Evolutionary conservation across 2,113 vertebrate genomes (phyloP).

Genomic region (Raja brachyura): DNA sequence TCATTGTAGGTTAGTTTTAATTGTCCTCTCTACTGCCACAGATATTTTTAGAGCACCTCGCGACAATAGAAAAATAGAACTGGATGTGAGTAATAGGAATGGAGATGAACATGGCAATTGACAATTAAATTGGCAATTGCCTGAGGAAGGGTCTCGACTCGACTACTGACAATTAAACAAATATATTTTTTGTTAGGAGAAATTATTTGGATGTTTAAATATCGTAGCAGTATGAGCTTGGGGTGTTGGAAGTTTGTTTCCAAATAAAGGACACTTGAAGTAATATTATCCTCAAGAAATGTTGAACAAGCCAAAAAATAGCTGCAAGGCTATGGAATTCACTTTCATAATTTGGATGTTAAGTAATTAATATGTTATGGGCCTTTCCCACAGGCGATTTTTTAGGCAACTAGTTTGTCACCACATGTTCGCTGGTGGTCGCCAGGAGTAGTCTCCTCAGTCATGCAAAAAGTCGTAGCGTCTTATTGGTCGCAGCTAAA

Average conservation of each 20-base stretch:
- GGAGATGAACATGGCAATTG: too few relatives aligned
- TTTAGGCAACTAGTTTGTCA: too few relatives aligned
- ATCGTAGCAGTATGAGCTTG: not conserved
- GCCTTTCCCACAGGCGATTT: too few relatives aligned
- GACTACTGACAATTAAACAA: too few relatives aligned
- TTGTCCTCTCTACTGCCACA: not conserved
- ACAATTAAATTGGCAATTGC: too few relatives aligned
- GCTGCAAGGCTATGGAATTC: not conserved
- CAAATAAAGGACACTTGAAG: not conserved
- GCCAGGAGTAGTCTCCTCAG: too few relatives aligned
- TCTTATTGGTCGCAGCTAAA: too few relatives aligned
- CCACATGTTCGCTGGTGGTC: too few relatives aligned
- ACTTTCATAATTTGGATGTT: not conserved
- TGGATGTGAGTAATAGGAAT: not conserved
- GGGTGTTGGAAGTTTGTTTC: not conserved
- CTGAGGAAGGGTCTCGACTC: too few relatives aligned
- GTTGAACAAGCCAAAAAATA: not conserved
- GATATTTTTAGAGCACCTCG: not conserved
- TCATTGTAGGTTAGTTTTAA: not conserved
- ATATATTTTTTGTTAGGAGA: not conserved
- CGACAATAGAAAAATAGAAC: not conserved
- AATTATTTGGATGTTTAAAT: not conserved
- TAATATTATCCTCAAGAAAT: not conserved
- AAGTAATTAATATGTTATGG: not conserved
- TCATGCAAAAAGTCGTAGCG: too few relatives aligned